Evolutionary conservation across 1,140 invertebrate species (phyloP).

Genomic region (Leptinotarsa lineolata): DNA sequence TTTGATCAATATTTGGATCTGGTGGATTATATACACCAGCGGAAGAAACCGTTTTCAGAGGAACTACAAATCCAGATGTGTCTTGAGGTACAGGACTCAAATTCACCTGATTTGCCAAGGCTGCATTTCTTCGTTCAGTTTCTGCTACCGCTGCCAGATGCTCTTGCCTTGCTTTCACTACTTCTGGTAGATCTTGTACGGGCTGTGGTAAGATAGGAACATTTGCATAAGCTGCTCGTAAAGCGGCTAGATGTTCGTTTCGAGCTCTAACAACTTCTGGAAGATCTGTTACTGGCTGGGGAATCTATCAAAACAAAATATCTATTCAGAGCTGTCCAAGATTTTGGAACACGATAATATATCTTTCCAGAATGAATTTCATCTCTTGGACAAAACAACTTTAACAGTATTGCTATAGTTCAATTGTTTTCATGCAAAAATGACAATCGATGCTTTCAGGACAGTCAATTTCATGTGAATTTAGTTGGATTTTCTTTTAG

Average conservation of each 20-base stretch:
- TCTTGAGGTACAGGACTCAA: conserved; percentile 40
- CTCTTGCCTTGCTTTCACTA: conserved; percentile 48
- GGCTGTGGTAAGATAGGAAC: conserved; percentile 36
- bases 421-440: no score
- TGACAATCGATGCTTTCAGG: no score
- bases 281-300: conserved; percentile 48
- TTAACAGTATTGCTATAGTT: no score
- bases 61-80: conserved; percentile 34
- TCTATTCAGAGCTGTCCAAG: no score
- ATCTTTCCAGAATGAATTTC: no score
- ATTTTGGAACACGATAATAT: no score
- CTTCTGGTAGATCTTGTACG: conserved; percentile 51
- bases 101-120: conserved; percentile 35
- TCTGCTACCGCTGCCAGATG: conserved; percentile 49
- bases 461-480: no score
- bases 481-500: no score
- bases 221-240: conserved; percentile 41
- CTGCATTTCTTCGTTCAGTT: conserved; percentile 38
- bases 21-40: conserved; percentile 14
- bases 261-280: conserved; percentile 50
- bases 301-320: conserved; percentile 26
- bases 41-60: conserved; percentile 34
- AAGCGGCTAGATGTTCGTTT: conserved; percentile 48
- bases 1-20: conserved; percentile 23
- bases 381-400: no score